Percentiles rank a stretch among this genome's conserved stretches.
Evolutionary conservation across 1,140 invertebrate species (phyloP).

Genomic region (Drosophila athabasca): DNA sequence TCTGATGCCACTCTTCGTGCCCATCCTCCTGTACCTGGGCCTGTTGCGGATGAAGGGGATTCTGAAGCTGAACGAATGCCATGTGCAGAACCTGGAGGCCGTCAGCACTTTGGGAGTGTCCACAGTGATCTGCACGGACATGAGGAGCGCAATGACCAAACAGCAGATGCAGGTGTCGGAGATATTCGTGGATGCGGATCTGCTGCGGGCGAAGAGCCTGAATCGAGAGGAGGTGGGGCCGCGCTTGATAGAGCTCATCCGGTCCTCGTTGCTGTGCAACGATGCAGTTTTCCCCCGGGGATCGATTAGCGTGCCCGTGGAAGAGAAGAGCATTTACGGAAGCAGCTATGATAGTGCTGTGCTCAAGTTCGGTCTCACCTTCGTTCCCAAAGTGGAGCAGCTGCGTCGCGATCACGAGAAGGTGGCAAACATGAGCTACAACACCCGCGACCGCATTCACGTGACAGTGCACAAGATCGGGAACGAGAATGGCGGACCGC

Average conservation of each 20-base stretch:
- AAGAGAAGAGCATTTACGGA: conserved; percentile 37
- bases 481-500: background rate
- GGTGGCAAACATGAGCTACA: conserved; percentile 28
- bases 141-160: conserved; percentile 32
- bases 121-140: conserved; percentile 43
- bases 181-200: conserved; percentile 31
- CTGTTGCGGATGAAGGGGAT: background rate
- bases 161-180: conserved; percentile 36
- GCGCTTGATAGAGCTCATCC: conserved; percentile 21
- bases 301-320: conserved; percentile 31
- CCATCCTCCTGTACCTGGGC: conserved; percentile 34
- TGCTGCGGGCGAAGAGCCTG: background rate
- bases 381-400: conserved; percentile 11
- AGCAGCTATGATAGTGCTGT: conserved; percentile 35
- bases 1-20: conserved; percentile 35
- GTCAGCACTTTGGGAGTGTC: conserved; percentile 44
- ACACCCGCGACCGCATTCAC: conserved; percentile 19
- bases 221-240: background rate
- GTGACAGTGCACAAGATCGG: conserved; percentile 40
- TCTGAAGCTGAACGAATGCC: conserved; percentile 22
- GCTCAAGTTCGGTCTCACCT: conserved; percentile 17
- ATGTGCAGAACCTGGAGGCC: conserved; percentile 40
- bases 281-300: conserved; percentile 33
- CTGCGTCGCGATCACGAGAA: conserved; percentile 26
- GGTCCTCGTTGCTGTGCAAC: conserved; percentile 47